Evolutionary conservation across 2,797 vertebrate genomes (phyloP), one percentile per base, ranked within the genome.

Genomic region (Emys orbicularis): DNA sequence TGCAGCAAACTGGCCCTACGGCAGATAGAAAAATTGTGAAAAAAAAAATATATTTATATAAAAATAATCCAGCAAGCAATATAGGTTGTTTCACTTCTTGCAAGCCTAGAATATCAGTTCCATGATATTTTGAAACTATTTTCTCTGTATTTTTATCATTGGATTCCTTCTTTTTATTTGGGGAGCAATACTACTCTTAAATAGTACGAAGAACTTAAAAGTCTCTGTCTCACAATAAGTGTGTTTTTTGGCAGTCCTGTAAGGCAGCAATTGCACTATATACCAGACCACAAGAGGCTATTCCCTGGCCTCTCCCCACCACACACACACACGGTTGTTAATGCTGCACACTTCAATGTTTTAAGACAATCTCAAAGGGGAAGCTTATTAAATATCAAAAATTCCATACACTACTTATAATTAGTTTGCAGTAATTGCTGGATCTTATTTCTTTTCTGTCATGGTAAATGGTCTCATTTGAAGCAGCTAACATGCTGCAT

Each of bases 401-500:
- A 90, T 88, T 89, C 89, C 88, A 90, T 53, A 86, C 83, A 19
- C 86, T 95, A 87, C 87, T 94, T 89, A 72, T 86, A 97, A 96
- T 83, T 29, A 94, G 84, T 91, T 95, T 95, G 80, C 74, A 91
- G 34, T 84, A 92, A 86, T 82, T 95, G 31, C 85, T 88, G 93
- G 90, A 94, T 97, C 96, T 92, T 88, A 4, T 97, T 98, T 97
- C 96, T 96, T 94, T 90, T 90, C 50, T 37, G 90, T 94, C 97
- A 95, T 96, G 97, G 96, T 85, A 94, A 87, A 80, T 95, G 92
- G 96, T 98, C 97, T 82, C 92, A 84, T 84, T 95, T 13, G 89
- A 96, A 95, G 94, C 92, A 92, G 93, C 94, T 84, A 88, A 81
- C 95, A 94, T 80, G 80, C 77, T 97, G 94, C 87, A 91, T 92